Base-by-base conservation (phyloP, 2,888 invertebrate genomes). In the Calliscelio sp. region DNA sequence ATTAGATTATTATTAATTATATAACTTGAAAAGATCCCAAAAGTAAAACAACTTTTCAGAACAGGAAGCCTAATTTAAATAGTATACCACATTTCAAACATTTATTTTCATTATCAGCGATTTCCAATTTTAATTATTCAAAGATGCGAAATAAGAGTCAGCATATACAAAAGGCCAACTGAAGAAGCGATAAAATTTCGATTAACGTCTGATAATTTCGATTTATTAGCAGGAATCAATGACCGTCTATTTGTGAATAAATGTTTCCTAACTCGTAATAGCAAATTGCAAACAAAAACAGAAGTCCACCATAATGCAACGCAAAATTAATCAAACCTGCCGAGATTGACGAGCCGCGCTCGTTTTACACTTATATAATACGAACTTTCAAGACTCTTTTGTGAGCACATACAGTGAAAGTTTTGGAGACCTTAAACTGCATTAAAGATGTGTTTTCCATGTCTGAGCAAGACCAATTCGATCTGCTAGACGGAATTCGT, bases 311-410 rank as follows among this genome's bases (percentile, higher is more conserved):
- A 59, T 59, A 18, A 38, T 61, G 66, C 59, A 22, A 14, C 24
- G 75, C 7, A 24, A 41, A 46, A 74, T 74, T 74, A 73, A 73
- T 73, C 61, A 73, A 61, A 61, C 24, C 22, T 8, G 49, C 10
- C 46, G 1, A 6, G 41, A 57, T 20, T 20, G 35, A 59, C 35
- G 59, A 59, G 38, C 20, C 8, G 10, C 59, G 35, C 49, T n/a
- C 73, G 35, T 71, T 71, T 59, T 71, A 55, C 59, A 35, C 57
- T 73, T 61, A 44, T 55, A 53, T 55, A 74, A 74, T 74, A 61
- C 44, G 55, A 65, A 74, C 73, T 74, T 74, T 74, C 61, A 51
- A 59, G 73, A 74, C 32, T 41, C 73, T 74, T 71, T 73, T 71
- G 46, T 61, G 73, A 38, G 11, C 14, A 2, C 14, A 51, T 24